These are phyloP conservation scores for Cirrhinus molitorella DNA, from an alignment of 2,797 vertebrate species.

Conservation along the genomic window DNA sequence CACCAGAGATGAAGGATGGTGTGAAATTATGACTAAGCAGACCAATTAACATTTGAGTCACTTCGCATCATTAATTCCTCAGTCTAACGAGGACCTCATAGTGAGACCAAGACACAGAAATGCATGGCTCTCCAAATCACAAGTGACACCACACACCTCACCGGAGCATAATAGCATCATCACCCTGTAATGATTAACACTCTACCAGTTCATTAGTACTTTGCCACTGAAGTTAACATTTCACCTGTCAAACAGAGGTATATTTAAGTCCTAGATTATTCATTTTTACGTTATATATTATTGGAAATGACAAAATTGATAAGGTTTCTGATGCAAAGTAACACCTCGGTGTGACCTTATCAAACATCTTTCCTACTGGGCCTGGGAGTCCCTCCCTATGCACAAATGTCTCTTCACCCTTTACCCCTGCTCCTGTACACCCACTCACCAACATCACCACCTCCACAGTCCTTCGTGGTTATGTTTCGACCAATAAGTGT, in stretches of 20 bases:
- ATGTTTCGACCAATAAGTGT: conserved; percentile 72
- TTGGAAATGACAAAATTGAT: conserved; percentile 2
- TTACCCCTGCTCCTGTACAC: conserved; percentile 28
- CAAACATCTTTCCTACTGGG: conserved; percentile 54
- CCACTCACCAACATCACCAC: conserved; percentile 35
- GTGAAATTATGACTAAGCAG: conserved; percentile 44
- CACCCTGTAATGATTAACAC: conserved; percentile 1
- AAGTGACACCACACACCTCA: conserved; percentile 50
- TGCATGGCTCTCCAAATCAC: conserved; percentile 58
- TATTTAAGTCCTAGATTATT: background rate
- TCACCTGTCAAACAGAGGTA: background rate
- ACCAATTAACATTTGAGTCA: conserved; percentile 85
- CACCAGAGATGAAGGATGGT: conserved; percentile 13
- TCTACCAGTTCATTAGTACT: background rate
- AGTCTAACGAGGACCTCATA: conserved; percentile 61
- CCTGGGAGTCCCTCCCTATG: conserved; percentile 21
- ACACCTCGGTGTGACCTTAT: conserved; percentile 58
- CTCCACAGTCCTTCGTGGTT: conserved; percentile 30
- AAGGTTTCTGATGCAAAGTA: conserved; percentile 21
- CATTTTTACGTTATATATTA: background rate
- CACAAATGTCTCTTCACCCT: conserved; percentile 40
- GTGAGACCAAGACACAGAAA: conserved; percentile 58
- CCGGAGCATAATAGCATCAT: background rate
- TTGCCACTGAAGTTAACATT: background rate
- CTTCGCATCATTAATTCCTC: conserved; percentile 70